These are phyloP conservation scores for Eilema depressum DNA, from an alignment of 2,888 invertebrate species.

Conservation along the genomic window DNA sequence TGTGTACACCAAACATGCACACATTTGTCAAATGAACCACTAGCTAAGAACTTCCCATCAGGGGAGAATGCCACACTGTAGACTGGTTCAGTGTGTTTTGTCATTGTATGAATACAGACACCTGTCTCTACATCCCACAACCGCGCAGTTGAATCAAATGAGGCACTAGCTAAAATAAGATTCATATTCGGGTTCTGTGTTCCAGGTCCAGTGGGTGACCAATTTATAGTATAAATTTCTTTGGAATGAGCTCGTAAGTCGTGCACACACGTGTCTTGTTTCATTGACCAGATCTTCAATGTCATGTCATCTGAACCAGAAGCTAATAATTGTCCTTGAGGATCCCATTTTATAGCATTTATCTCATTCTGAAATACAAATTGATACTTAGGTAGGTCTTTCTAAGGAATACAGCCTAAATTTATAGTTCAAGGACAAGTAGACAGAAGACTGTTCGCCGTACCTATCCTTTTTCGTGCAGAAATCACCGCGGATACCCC, in stretches of 20 bases:
- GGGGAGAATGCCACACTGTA: constrained; percentile 99
- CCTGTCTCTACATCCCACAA: constrained; percentile 99
- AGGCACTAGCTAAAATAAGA: constrained; percentile 98
- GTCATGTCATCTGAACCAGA: constrained; percentile 99
- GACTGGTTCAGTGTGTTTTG: constrained; percentile 99
- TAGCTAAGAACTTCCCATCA: constrained; percentile 98
- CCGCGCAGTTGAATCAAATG: constrained; percentile 99
- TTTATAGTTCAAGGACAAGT: too few species aligned
- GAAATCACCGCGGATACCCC: too few species aligned
- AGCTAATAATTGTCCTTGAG: constrained; percentile 97
- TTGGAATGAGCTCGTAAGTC: constrained; percentile 98
- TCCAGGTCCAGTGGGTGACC: constrained; percentile 99
- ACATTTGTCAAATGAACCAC: constrained; percentile 99
- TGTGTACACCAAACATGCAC: constrained; percentile 99
- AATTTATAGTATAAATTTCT: constrained; percentile 99
- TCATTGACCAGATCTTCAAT: constrained; percentile 99
- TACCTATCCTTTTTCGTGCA: too few species aligned
- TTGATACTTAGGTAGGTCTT: not conserved
- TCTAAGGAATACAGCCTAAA: too few species aligned
- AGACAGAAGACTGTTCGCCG: too few species aligned
- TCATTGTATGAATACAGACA: constrained; percentile 97
- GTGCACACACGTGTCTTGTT: constrained; percentile 97
- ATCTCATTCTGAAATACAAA: constrained; percentile 94
- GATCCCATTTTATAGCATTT: constrained; percentile 99
- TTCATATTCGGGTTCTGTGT: constrained; percentile 99